These are phyloP conservation scores for Drosophila subpulchrella DNA, from an alignment of 1,140 invertebrate genomes.

Conservation along the genomic window DNA sequence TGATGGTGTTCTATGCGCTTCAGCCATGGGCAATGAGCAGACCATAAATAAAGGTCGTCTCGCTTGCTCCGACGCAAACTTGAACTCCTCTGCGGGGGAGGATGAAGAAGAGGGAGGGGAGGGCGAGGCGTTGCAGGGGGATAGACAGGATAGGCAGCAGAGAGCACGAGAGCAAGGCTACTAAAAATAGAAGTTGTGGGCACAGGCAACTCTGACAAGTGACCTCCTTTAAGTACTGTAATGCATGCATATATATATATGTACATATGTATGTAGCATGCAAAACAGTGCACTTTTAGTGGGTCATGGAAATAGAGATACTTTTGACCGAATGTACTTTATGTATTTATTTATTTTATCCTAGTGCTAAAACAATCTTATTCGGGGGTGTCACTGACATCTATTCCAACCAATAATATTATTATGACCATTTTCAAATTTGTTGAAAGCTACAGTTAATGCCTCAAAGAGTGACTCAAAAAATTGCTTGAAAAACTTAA, in stretches of 20 bases:
- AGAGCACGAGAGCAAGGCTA: constrained; percentile 24
- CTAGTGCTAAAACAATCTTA: too few relatives aligned
- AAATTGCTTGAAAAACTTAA: too few relatives aligned
- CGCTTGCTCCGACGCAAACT: constrained; percentile 24
- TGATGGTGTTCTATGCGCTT: constrained; percentile 11
- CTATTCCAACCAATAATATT: too few relatives aligned
- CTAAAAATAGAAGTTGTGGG: constrained; percentile 31
- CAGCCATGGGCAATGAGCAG: constrained; percentile 5
- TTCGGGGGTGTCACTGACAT: too few relatives aligned
- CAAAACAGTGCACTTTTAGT: constrained; percentile 25
- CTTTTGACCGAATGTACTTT: not conserved
- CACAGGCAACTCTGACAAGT: constrained; percentile 28
- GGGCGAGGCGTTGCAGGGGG: not conserved
- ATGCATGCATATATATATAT: constrained; percentile 7
- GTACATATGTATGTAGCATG: not conserved
- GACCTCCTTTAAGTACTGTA: constrained; percentile 18
- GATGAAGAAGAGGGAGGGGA: not conserved
- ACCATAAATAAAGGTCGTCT: constrained; percentile 32
- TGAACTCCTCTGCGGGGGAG: not conserved
- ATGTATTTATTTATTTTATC: too few relatives aligned
- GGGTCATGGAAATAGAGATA: constrained; percentile 10
- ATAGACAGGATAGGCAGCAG: constrained; percentile 4
- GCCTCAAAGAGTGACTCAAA: too few relatives aligned
- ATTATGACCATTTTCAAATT: too few relatives aligned
- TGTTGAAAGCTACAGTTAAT: too few relatives aligned